Evolutionary conservation across 2,113 vertebrate species (phyloP), one percentile per base, ranked within the genome.

Genomic region (Nesoenas mayeri): DNA sequence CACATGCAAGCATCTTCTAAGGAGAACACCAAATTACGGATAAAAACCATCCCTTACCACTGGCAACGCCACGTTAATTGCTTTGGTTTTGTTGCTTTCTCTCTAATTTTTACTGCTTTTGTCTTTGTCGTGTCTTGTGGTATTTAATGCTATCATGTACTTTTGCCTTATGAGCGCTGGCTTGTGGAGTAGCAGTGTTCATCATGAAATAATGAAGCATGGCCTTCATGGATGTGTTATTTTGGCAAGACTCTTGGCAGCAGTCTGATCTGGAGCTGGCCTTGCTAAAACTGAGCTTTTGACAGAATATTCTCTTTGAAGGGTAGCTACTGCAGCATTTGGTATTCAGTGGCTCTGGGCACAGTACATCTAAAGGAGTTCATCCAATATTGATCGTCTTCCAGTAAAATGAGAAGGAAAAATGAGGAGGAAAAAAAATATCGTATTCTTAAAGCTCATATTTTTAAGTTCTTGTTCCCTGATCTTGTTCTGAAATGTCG

Each of bases 231-330:
- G 75, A 56, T 0, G 0, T 36, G 14, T 5, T 42, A 78, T 73
- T 67, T 66, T 79, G 85, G n/a, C 61, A 81, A 75, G 51, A 69
- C 20, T 51, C 64, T 91, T 95, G 79, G 66, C 88, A 91, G 42
- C 38, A 85, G 28, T 61, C 53, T 85, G 89, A 79, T 67, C 4
- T 6, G 56, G 70, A 93, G 71, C 67, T 72, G 88, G 88, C 91
- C 92, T 92, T 96, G 47, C 92, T 90, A 85, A 83, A 91, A 60
- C 92, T 96, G 85, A 57, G 66, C 18, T 93, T 70, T 64, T 85
- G 95, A 92, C 89, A 95, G 89, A 96, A 96, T 96, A 97, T 97
- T 97, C 94, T 93, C 92, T 97, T 97, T 97, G 97, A 97, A 96
- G 90, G 36, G 0, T 26, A 89, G 91, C 91, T 97, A 51, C 78